phyloP scores from a whole-genome alignment of 2,113 vertebrate genomes.

The Hiodon tergisus region DNA sequence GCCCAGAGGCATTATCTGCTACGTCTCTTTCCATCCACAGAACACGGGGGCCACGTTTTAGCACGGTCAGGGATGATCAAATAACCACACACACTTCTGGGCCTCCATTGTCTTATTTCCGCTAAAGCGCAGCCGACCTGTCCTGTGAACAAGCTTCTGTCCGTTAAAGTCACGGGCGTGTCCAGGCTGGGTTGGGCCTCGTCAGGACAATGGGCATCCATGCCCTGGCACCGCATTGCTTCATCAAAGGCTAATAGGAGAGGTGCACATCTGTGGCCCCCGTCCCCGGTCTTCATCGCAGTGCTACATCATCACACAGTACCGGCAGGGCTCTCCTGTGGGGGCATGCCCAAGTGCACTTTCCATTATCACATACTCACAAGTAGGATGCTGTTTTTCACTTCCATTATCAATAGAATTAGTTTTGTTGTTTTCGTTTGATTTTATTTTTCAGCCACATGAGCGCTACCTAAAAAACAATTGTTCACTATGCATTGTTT shows the following conservation, averaged over 20 bases:
- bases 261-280: conserved; percentile 43
- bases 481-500: too few relatives aligned
- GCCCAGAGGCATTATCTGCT: conserved; percentile 75
- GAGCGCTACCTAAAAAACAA: too few relatives aligned
- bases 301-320: conserved; percentile 59
- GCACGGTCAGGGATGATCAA: conserved; percentile 75
- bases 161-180: conserved; percentile 22
- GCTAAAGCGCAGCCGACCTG: neutral
- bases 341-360: too few relatives aligned
- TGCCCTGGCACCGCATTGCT: conserved; percentile 47
- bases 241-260: conserved; percentile 56
- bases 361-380: too few relatives aligned
- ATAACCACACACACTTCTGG: conserved; percentile 54
- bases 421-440: too few relatives aligned
- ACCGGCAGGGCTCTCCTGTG: conserved; percentile 43
- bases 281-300: conserved; percentile 48
- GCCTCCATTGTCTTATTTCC: conserved; percentile 7
- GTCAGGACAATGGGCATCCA: conserved; percentile 48
- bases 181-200: conserved; percentile 44
- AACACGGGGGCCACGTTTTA: conserved; percentile 65
- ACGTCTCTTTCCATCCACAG: conserved; percentile 71
- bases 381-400: too few relatives aligned
- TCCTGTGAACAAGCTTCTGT: neutral
- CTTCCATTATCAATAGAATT: too few relatives aligned
- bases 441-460: too few relatives aligned